Percentiles rank a stretch among this genome's conserved stretches.
Conservation (phyloP, 2,113 vertebrate species). For the Arenaria interpres region DNA sequence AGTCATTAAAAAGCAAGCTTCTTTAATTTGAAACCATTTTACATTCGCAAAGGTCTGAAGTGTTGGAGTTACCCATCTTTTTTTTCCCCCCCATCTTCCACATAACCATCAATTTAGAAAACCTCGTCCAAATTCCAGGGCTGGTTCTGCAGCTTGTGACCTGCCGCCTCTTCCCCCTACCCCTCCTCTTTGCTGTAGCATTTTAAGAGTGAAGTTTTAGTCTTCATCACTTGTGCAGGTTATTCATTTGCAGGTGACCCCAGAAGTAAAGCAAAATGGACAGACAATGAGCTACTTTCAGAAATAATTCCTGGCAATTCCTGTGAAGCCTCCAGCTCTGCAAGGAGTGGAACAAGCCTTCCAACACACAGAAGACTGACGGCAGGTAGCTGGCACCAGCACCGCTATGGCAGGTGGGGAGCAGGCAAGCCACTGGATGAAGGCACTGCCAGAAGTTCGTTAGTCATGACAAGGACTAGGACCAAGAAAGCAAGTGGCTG, state of each 20-base stretch:
- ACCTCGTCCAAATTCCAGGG: neutral
- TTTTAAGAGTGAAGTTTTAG: neutral
- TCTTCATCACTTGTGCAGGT: neutral
- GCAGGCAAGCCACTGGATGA: neutral
- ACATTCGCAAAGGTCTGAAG: neutral
- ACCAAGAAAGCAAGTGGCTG: fast-evolving
- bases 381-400: neutral
- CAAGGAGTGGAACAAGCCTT: neutral
- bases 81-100: neutral
- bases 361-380: fast-evolving
- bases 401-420: fast-evolving
- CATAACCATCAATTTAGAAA: neutral
- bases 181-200: neutral
- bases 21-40: neutral
- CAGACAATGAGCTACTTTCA: neutral
- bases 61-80: neutral
- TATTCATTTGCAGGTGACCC: neutral
- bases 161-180: neutral
- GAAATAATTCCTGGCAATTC: neutral
- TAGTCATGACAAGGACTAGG: neutral
- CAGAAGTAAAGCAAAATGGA: neutral
- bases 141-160: neutral
- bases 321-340: neutral
- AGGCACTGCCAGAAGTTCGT: neutral
- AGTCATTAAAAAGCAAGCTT: neutral